Evolutionary conservation across 2,797 vertebrate species (phyloP).

Genomic region (Phaenicophaeus curvirostris): DNA sequence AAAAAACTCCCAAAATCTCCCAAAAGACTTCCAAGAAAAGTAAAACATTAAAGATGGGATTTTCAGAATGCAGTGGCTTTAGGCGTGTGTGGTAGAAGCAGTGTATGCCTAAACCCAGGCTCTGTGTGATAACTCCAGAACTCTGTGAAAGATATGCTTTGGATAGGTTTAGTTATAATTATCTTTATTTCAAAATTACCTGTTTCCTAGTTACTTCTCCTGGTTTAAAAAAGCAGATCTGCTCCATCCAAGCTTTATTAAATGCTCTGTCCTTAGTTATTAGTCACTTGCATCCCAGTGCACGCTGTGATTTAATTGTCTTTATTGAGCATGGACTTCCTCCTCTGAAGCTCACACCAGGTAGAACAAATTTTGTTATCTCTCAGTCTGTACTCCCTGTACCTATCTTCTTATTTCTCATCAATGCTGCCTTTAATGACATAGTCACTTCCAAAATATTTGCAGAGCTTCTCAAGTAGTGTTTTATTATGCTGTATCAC

Average conservation of each 20-base stretch:
- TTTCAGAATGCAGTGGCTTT: not conserved
- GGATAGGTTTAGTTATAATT: not conserved
- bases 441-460: not conserved
- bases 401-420: not conserved
- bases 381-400: not conserved
- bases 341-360: not conserved
- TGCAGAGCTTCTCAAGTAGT: not conserved
- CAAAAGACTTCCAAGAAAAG: not conserved
- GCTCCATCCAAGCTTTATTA: not conserved
- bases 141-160: not conserved
- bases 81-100: not conserved
- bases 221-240: not conserved
- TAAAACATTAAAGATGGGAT: not conserved
- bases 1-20: not conserved
- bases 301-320: not conserved
- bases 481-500: not conserved
- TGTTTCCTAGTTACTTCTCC: conserved; percentile 5
- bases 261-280: not conserved
- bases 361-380: not conserved
- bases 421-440: not conserved
- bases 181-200: not conserved
- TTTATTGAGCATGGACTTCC: not conserved
- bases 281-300: not conserved
- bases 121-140: not conserved
- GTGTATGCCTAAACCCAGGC: not conserved